Conservation (phyloP, 2,113 vertebrate species). For the Vidua macroura region DNA sequence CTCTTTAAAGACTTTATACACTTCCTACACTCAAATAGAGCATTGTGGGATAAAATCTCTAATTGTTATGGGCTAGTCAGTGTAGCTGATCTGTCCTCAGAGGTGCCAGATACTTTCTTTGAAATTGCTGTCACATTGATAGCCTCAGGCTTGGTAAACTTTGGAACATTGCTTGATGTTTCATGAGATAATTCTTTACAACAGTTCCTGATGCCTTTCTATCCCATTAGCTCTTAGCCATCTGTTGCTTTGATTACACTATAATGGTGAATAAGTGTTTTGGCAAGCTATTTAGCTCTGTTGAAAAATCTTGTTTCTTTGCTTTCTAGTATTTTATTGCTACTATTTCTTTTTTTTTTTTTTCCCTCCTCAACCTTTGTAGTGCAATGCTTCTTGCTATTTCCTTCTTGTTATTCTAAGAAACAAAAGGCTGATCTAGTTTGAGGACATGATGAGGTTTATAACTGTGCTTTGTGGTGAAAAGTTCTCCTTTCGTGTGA, state of each 20-base stretch:
- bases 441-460: neutral
- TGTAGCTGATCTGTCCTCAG: neutral
- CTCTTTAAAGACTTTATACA: neutral
- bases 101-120: neutral
- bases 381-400: neutral
- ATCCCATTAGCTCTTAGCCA: constrained; percentile 61
- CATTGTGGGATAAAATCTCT: neutral
- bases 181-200: constrained; percentile 58
- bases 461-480: neutral
- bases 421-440: neutral
- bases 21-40: neutral
- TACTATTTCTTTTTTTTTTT: neutral
- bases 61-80: neutral
- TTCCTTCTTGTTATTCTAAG: neutral
- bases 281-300: constrained; percentile 59
- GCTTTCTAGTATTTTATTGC: constrained; percentile 64
- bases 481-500: neutral
- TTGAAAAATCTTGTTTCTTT: constrained; percentile 64
- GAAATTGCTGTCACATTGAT: constrained; percentile 1
- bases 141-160: constrained; percentile 41
- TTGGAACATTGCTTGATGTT: constrained; percentile 38
- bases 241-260: constrained; percentile 72
- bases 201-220: constrained; percentile 49
- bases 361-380: neutral
- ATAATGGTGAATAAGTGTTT: constrained; percentile 62